Conservation (phyloP, 2,113 vertebrate species). For the Apaloderma vittatum region DNA sequence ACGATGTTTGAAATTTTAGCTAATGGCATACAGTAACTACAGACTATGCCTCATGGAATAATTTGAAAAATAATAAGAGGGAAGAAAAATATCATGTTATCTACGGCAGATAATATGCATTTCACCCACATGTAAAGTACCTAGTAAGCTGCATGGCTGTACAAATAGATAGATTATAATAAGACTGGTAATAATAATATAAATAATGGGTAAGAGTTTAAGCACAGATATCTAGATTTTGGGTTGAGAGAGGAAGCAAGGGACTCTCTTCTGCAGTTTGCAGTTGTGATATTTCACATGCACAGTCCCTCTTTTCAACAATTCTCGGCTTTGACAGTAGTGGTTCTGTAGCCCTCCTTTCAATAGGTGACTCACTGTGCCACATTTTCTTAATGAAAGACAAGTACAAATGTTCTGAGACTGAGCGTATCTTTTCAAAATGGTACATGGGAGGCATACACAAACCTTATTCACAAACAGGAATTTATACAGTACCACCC, state of each 20-base stretch:
- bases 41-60: neutral
- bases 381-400: slow-evolving; percentile 27
- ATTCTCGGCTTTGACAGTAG: neutral
- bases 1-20: neutral
- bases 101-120: neutral
- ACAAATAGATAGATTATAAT: neutral
- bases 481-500: neutral
- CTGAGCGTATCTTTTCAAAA: neutral
- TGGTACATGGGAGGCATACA: neutral
- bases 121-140: neutral
- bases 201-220: neutral
- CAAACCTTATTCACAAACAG: slow-evolving; percentile 24
- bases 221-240: neutral
- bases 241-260: neutral
- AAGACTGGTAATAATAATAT: neutral
- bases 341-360: neutral
- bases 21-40: neutral
- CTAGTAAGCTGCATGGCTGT: neutral
- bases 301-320: neutral
- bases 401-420: slow-evolving; percentile 5
- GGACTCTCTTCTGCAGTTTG: neutral
- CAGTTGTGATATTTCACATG: neutral
- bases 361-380: neutral
- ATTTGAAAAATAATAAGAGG: neutral
- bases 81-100: neutral